Evolutionary conservation across 1,140 invertebrate genomes (phyloP).

Genomic region (Myzus persicae): DNA sequence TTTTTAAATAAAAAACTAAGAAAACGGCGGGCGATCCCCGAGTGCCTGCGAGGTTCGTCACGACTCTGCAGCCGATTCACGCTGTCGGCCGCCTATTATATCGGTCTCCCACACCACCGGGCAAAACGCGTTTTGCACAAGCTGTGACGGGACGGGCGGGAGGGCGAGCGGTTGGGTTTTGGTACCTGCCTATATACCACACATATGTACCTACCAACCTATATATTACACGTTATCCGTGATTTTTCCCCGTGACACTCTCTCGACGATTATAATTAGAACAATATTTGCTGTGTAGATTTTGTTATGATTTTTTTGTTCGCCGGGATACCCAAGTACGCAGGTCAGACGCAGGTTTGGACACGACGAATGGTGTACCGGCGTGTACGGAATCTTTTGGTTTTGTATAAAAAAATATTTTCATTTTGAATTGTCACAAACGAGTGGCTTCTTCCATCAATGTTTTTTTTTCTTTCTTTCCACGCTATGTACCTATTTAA

Average conservation of each 20-base stretch:
- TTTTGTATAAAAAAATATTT: background rate
- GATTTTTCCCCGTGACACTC: background rate
- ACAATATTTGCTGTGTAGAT: background rate
- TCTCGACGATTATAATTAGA: background rate
- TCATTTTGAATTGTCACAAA: too few species aligned
- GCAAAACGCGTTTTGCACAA: background rate
- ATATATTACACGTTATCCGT: background rate
- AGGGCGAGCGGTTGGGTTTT: background rate
- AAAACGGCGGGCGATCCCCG: conserved; percentile 29
- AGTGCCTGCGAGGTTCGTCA: conserved; percentile 30
- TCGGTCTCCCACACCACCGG: conserved; percentile 29
- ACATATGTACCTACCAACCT: background rate
- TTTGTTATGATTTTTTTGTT: background rate
- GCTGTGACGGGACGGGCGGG: background rate
- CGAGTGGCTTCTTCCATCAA: too few species aligned
- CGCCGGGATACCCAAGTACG: too few species aligned
- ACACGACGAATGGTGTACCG: background rate
- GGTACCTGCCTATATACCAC: background rate
- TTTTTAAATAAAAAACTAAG: background rate
- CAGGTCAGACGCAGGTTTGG: background rate
- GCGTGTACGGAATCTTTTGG: background rate
- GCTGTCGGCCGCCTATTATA: conserved; percentile 44
- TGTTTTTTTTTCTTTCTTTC: too few species aligned
- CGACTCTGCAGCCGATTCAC: conserved; percentile 30
- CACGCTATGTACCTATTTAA: too few species aligned